These are phyloP conservation scores for Acheta domesticus DNA, from an alignment of 2,888 invertebrate genomes.

Conservation along the genomic window DNA sequence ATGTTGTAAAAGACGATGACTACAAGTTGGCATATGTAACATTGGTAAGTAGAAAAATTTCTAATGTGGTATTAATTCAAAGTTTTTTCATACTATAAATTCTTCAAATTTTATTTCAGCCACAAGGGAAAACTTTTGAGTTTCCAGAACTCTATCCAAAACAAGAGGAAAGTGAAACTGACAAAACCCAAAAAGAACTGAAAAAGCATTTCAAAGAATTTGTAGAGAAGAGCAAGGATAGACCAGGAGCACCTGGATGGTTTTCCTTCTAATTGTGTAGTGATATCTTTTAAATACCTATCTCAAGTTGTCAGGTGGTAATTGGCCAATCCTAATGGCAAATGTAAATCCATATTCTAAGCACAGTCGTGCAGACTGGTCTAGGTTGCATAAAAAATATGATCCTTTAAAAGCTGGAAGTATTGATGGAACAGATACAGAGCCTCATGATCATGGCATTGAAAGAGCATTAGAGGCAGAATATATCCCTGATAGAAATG, in stretches of 20 bases:
- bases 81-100: background rate
- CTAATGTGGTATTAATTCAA: background rate
- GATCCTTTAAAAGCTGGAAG: conserved; percentile 80
- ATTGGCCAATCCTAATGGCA: background rate
- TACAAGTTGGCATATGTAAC: conserved; percentile 74
- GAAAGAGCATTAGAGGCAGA: conserved; percentile 65
- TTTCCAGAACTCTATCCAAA: conserved; percentile 70
- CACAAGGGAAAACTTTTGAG: conserved; percentile 65
- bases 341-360: background rate
- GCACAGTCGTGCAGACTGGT: conserved; percentile 47
- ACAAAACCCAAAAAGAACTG: conserved; percentile 60
- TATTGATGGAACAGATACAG: conserved; percentile 80
- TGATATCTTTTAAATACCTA: background rate
- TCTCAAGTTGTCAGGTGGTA: too few relatives aligned
- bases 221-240: conserved; percentile 61
- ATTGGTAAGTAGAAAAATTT: conserved; percentile 56
- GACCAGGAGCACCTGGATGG: conserved; percentile 75
- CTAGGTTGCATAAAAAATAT: conserved; percentile 59
- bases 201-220: conserved; percentile 60
- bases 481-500: conserved; percentile 62
- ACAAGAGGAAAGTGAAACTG: conserved; percentile 47
- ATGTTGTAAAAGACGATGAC: conserved; percentile 78
- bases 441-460: conserved; percentile 77
- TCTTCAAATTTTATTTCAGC: conserved; percentile 54
- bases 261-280: conserved; percentile 58